Evolutionary conservation across 2,797 vertebrate genomes (phyloP), one percentile per base, ranked within the genome.

Genomic region (Zalophus californianus): DNA sequence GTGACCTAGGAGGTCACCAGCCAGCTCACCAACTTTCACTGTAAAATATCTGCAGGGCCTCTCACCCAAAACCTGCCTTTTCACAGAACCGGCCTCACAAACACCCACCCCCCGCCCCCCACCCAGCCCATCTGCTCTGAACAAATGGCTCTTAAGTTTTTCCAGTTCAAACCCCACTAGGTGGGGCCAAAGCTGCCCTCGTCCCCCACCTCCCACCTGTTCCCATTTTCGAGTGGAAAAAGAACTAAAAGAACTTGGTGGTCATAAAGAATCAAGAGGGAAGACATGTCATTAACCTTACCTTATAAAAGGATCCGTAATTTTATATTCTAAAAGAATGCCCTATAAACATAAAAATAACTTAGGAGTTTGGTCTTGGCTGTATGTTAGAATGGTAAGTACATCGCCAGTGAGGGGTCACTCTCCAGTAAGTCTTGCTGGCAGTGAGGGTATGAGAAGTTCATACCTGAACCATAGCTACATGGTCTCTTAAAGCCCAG

Each of bases 111-210:
- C 11, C 1, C 44, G 7, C 21, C 72, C 48, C n/a, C 1, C 4
- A 18, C 15, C 58, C 21, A 6, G 5, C 56, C 70, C 56, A 15
- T 48, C 80, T 75, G 23, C 41, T 86, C n/a, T 16, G 2, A 77
- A 41, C 23, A 62, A 83, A 35, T 3, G 12, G 35, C 80, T 82
- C 77, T 38, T 27, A 2, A 44, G 50, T 14, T 44, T 50, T 88
- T 93, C 60, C 52, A 23, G 3, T 11, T 8, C 64, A 23, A 16
- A 44, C 21, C 32, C 35, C 18, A 9, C 16, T 2, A 3, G 56
- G 41, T 35, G 80, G 48, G 10, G 20, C 72, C 25, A 20, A 50
- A 27, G 13, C 0, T 8, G 27, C 20, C 15, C 0, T 0, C 0
- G 8, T 13, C 20, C 35, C 35, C 54, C 1, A 1, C 27, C 56